Conservation (phyloP, 2,797 vertebrate genomes). For the Sebastes trivittatus region DNA sequence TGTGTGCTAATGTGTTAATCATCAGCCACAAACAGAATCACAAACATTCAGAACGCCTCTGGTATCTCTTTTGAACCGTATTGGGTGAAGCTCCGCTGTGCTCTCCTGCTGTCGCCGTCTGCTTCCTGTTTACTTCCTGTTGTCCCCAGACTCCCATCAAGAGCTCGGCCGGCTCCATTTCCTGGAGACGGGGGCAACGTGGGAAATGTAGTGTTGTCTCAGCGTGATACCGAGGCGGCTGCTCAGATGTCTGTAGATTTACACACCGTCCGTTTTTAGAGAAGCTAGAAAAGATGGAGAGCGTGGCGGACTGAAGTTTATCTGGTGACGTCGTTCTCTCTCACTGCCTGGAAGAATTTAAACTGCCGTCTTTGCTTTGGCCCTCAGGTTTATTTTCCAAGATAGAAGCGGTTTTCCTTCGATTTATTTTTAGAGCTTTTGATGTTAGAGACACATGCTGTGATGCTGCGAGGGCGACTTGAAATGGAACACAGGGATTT, state of each 20-base stretch:
- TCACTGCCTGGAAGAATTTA: neutral
- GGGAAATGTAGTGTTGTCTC: constrained; percentile 50
- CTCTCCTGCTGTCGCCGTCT: neutral
- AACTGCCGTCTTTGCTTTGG: neutral
- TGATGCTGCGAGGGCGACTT: neutral
- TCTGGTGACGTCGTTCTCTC: neutral
- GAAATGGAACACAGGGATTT: constrained; percentile 22
- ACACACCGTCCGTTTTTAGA: neutral
- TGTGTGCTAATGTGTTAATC: neutral
- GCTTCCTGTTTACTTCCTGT: constrained; percentile 56
- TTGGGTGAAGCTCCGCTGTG: neutral
- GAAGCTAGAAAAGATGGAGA: neutral
- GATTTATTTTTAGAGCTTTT: constrained; percentile 36
- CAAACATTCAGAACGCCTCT: neutral
- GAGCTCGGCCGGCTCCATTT: constrained; percentile 11
- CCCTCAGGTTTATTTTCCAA: constrained; percentile 26
- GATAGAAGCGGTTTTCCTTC: neutral
- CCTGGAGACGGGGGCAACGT: constrained; percentile 28
- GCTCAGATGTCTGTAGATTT: constrained; percentile 1
- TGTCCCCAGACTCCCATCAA: constrained; percentile 13
- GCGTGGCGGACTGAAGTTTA: neutral
- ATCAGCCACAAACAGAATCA: neutral
- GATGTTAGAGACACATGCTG: constrained; percentile 7
- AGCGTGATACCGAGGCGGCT: neutral
- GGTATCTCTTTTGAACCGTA: neutral